Base-by-base conservation (phyloP, 2,888 invertebrate species). In the Aethes cnicana region DNA sequence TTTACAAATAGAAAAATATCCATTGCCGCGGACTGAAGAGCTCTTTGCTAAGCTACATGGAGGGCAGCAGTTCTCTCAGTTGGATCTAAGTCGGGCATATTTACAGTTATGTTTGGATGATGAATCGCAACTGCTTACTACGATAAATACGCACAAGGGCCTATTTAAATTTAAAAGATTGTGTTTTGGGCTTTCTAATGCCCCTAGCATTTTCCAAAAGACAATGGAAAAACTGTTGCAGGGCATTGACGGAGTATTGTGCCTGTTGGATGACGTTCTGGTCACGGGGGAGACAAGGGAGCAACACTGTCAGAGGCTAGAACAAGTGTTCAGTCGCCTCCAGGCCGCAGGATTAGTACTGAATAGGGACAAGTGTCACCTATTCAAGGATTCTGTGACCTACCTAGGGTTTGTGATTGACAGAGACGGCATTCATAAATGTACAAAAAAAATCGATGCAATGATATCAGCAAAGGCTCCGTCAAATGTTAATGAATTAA, bases 1-100 rank as follows among this genome's bases (percentile, higher is more conserved):
- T 12, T 30, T 52, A n/a, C n/a, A 33, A 25, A 32, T 41, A 25
- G 54, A 52, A 14, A 47, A 53, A 5, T 57, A 57, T 20, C 56
- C 56, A 14, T 39, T 54, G 5, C 54, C 49, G 6, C 12, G 33
- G 8, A 17, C 37, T 8, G 49, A 54, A 4, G 41, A 54, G 20
- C 17, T 49, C n/a, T 54, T 54, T 26, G 43, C 54, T 8, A 37
- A 23, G 16, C 18, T 54, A 20, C 33, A 44, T n/a, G 54, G 53
- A 2, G 54, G 54, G 7, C 9, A 44, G 16, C 14, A 30, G 7
- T 54, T 46, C 9, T 18, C 43, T 2, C 52, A 55, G 16, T 17
- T 55, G 6, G 55, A 55, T 33, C 16, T 50, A 7, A 35, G 35
- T 5, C 21, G 4, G 1, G 41, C 48, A 7, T 48, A 48, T 8